A percentile compares a stretch with the other conserved stretches of the same genome.
phyloP scores from a whole-genome alignment of 2,797 vertebrate genomes.

The Jordanella pulchra region DNA sequence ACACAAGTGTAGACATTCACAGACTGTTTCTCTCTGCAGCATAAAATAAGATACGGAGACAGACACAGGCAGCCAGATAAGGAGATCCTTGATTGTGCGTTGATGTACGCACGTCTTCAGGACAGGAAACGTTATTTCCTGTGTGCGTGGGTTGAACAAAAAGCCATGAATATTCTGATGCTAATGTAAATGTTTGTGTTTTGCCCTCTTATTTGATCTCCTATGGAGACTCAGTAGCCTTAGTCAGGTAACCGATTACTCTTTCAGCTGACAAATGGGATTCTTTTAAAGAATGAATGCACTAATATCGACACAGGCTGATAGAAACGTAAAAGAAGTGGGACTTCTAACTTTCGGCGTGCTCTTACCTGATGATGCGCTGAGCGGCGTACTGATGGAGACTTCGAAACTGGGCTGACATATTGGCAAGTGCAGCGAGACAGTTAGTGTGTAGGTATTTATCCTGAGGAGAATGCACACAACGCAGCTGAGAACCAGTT shows the following conservation, averaged over 20 bases:
- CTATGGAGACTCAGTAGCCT: constrained; percentile 29
- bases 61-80: constrained; percentile 54
- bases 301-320: too few relatives aligned
- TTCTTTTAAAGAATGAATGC: too few relatives aligned
- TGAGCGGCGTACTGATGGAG: constrained; percentile 98
- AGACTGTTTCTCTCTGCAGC: constrained; percentile 48
- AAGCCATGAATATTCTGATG: constrained; percentile 43
- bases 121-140: constrained; percentile 60
- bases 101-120: constrained; percentile 40
- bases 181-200: constrained; percentile 6
- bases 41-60: constrained; percentile 56
- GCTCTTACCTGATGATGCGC: constrained; percentile 92
- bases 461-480: constrained; percentile 81
- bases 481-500: not conserved
- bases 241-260: constrained; percentile 25
- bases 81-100: constrained; percentile 53
- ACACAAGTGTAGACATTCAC: constrained; percentile 40
- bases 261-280: not conserved
- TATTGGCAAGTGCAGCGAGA: constrained; percentile 95
- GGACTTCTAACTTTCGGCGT: not conserved
- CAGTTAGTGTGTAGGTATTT: constrained; percentile 99
- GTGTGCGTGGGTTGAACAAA: constrained; percentile 48
- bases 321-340: not conserved
- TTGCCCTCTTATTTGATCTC: constrained; percentile 39
- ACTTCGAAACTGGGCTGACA: constrained; percentile 96